phyloP scores from a whole-genome alignment of 2,888 invertebrate genomes.

The Lepidonotus clava region DNA sequence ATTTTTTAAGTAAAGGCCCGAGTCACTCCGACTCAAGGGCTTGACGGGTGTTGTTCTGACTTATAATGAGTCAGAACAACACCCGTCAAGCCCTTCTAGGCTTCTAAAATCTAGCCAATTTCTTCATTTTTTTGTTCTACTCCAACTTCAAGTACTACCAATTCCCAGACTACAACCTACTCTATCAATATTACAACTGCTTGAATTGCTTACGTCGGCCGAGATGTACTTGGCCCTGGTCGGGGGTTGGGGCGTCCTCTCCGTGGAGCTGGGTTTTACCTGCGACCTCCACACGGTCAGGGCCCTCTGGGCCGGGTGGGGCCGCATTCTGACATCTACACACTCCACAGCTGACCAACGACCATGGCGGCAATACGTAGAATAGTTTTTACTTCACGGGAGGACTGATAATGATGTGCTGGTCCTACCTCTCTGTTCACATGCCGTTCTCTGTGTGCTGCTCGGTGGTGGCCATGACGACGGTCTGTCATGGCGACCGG shows the following conservation, averaged over 20 bases:
- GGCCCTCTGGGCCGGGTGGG: conserved; percentile 16
- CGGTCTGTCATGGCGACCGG: no score
- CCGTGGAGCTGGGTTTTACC: not conserved
- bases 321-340: not conserved
- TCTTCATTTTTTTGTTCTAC: not conserved
- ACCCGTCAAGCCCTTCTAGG: not conserved
- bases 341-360: no score
- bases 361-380: no score
- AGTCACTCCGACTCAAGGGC: no score
- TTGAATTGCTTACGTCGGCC: not conserved
- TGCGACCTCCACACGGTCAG: not conserved
- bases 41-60: not conserved
- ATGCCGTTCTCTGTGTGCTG: no score
- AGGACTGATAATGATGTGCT: no score
- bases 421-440: no score
- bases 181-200: not conserved
- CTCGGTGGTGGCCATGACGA: no score
- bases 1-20: no score
- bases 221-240: not conserved
- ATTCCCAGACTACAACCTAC: not conserved
- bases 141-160: not conserved
- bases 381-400: no score
- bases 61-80: not conserved
- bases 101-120: not conserved
- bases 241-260: not conserved